phyloP scores from a whole-genome alignment of 1,140 invertebrate species.

The Drosophila funebris region DNA sequence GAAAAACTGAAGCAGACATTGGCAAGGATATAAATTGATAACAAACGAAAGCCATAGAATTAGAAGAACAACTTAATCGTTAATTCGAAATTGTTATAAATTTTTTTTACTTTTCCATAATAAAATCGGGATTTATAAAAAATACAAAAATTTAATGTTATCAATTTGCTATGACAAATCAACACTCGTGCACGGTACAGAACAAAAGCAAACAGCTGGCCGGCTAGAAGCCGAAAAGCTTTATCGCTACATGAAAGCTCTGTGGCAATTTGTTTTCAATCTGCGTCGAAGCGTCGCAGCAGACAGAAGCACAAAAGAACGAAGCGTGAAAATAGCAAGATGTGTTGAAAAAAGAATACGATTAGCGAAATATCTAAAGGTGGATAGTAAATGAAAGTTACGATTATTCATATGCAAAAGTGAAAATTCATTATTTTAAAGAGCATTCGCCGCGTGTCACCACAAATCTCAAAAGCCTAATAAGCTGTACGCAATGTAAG shows the following conservation, averaged over 20 bases:
- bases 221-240: slow-evolving; percentile 24
- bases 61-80: slow-evolving; percentile 28
- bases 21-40: slow-evolving; percentile 50
- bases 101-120: slow-evolving; percentile 39
- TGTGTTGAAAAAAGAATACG: slow-evolving; percentile 31
- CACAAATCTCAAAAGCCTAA: background rate
- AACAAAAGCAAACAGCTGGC: slow-evolving; percentile 21
- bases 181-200: slow-evolving; percentile 15
- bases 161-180: background rate
- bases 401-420: slow-evolving; percentile 6
- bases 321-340: slow-evolving; percentile 6
- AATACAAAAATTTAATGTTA: background rate
- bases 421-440: slow-evolving; percentile 15
- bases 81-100: slow-evolving; percentile 41
- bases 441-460: slow-evolving; percentile 47
- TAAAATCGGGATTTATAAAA: slow-evolving; percentile 2
- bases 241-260: slow-evolving; percentile 42
- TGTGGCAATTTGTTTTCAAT: slow-evolving; percentile 29
- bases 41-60: slow-evolving; percentile 41
- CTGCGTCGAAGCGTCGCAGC: slow-evolving; percentile 43
- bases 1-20: slow-evolving; percentile 72
- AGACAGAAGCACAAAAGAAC: slow-evolving; percentile 31
- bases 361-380: background rate
- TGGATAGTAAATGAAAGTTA: background rate
- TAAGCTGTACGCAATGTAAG: slow-evolving; percentile 53